These are phyloP conservation scores for Xestia c-nigrum DNA, from an alignment of 2,888 invertebrate species.

Conservation along the genomic window DNA sequence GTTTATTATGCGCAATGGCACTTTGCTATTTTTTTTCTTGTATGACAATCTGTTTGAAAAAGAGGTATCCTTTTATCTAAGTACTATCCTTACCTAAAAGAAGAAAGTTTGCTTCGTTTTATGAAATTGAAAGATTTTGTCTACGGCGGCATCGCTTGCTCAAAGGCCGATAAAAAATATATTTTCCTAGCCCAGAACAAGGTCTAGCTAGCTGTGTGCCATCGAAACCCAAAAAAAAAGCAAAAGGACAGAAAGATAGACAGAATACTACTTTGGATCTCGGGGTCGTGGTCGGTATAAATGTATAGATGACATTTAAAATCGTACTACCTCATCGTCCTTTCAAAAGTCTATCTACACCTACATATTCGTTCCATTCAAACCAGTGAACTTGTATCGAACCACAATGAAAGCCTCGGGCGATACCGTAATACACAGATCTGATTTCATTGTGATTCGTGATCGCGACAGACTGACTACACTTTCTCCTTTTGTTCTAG, in stretches of 20 bases:
- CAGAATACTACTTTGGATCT: background rate
- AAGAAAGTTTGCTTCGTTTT: background rate
- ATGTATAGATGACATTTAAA: slow-evolving; percentile 8
- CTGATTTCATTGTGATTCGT: slow-evolving; percentile 41
- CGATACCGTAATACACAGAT: slow-evolving; percentile 12
- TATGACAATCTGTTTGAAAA: background rate
- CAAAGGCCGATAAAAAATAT: too few relatives aligned
- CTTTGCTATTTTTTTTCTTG: background rate
- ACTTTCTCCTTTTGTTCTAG: slow-evolving; percentile 48
- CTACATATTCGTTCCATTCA: slow-evolving; percentile 16
- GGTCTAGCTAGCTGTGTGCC: too few relatives aligned
- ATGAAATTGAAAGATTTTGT: background rate
- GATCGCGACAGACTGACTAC: background rate
- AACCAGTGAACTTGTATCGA: background rate
- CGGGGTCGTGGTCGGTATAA: background rate
- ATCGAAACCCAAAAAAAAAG: too few relatives aligned
- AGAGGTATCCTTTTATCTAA: background rate
- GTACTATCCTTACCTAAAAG: background rate
- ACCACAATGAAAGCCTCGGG: slow-evolving; percentile 38
- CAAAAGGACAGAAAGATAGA: too few relatives aligned
- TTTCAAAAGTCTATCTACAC: slow-evolving; percentile 3
- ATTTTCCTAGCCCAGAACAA: too few relatives aligned
- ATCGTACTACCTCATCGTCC: slow-evolving; percentile 18
- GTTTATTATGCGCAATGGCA: background rate
- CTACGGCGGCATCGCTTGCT: too few relatives aligned